Evolutionary conservation across 1,140 invertebrate species (phyloP).

Genomic region (Temnothorax curvispinosus): DNA sequence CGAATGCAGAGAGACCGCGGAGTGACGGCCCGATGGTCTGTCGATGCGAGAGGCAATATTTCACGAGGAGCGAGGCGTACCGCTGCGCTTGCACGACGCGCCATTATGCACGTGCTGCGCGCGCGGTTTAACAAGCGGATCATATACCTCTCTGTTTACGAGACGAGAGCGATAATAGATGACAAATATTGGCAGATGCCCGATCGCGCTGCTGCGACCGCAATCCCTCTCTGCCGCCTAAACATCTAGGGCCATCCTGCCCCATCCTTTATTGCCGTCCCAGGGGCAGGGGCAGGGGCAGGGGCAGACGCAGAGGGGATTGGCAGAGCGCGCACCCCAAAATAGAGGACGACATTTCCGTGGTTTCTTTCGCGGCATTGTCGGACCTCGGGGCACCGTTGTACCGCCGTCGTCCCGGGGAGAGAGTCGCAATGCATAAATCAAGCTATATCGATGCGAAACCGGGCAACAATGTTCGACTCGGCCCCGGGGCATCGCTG

Average conservation of each 20-base stretch:
- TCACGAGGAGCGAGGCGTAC: background rate
- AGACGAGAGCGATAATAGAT: slow-evolving; percentile 83
- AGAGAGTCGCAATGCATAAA: slow-evolving; percentile 81
- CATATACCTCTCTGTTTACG: slow-evolving; percentile 81
- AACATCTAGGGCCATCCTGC: slow-evolving; percentile 24
- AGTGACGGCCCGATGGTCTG: background rate
- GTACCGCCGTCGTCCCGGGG: slow-evolving; percentile 17
- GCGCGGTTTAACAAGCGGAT: slow-evolving; percentile 76
- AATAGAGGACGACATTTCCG: slow-evolving; percentile 78
- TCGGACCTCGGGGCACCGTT: slow-evolving; percentile 53
- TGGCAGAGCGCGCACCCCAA: slow-evolving; percentile 69
- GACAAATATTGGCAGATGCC: slow-evolving; percentile 86
- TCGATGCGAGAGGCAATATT: slow-evolving; percentile 12
- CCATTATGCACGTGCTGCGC: slow-evolving; percentile 46
- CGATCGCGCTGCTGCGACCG: slow-evolving; percentile 65
- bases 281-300: background rate
- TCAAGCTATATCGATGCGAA: slow-evolving; percentile 78
- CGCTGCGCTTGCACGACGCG: slow-evolving; percentile 6
- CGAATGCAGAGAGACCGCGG: background rate
- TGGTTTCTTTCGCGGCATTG: slow-evolving; percentile 81
- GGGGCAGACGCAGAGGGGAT: background rate
- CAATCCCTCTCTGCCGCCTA: slow-evolving; percentile 35
- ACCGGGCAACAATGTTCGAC: slow-evolving; percentile 78
- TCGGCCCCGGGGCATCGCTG: slow-evolving; percentile 43
- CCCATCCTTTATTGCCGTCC: slow-evolving; percentile 64